Conservation (phyloP, 2,888 invertebrate species). For the Fragum sueziense region DNA sequence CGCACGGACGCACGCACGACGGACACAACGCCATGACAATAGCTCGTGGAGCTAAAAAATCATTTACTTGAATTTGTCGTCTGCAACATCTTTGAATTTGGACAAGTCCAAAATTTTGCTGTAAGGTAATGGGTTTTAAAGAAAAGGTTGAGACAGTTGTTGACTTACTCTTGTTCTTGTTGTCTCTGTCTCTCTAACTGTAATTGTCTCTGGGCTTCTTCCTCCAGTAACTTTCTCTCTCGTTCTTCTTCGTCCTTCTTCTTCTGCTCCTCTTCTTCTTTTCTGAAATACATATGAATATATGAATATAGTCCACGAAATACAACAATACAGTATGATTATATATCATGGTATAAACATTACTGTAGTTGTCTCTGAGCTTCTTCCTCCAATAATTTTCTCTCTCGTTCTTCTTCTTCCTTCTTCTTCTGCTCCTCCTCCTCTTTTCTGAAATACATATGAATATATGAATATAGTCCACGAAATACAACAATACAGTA, state of each 20-base stretch:
- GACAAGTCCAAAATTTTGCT: too few relatives aligned
- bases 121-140: too few relatives aligned
- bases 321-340: too few relatives aligned
- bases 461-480: too few relatives aligned
- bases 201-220: constrained; percentile 77
- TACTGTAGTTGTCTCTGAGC: constrained; percentile 78
- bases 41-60: too few relatives aligned
- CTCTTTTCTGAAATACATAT: constrained; percentile 83
- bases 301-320: too few relatives aligned
- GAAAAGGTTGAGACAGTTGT: too few relatives aligned
- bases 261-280: constrained; percentile 87
- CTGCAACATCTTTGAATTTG: too few relatives aligned
- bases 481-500: too few relatives aligned
- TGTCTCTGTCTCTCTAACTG: constrained; percentile 78
- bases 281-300: constrained; percentile 50
- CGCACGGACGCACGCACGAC: too few relatives aligned
- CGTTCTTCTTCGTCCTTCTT: constrained; percentile 80
- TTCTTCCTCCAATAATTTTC: constrained; percentile 75
- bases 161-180: constrained; percentile 79
- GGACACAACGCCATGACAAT: neutral
- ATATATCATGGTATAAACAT: too few relatives aligned
- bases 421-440: constrained; percentile 85
- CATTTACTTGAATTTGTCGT: too few relatives aligned
- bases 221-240: constrained; percentile 72
- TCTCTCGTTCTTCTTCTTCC: constrained; percentile 80